Evolutionary conservation across 1,140 invertebrate species (phyloP), one percentile per base, ranked within the genome.

Genomic region (Bacillus rossius): DNA sequence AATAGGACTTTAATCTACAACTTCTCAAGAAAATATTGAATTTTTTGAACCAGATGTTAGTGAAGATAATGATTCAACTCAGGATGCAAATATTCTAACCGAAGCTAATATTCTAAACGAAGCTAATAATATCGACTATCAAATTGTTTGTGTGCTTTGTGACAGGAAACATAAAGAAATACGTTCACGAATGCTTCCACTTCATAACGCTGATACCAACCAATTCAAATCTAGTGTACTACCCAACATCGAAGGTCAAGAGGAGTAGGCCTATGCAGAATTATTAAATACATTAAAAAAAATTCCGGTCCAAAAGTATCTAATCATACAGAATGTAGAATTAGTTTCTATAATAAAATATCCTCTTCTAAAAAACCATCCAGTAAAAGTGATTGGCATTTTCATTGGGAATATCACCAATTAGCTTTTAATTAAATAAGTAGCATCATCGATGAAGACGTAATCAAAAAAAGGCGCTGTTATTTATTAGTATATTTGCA

Each of bases 351-450:
- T 55, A 43, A 64, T 55, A 61, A 61, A 57, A 55, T 50, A 55
- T 34, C 37, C 16, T 57, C 40, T 56, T 60, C 54, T 13, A 59
- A 61, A 40, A 55, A 57, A 42, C 29, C 17, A 54, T 49, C 47
- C 5, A 13, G 23, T 37, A 42, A 57, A 61, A 59, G 41, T 20
- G 10, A 8, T 47, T 67, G 62, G 61, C 62, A 65, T 60, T 22
- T 45, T 57, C 40, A 49, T 55, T 62, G 60, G 40, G 19, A 65
- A 41, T 23, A 53, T 37, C 63, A 65, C 57, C 61, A 63, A 61
- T 26, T 20, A 48, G 55, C 42, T 63, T 66, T 65, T 65, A 34
- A 63, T 49, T 61, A 66, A 61, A 59, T 64, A 13, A 60, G 56
- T 59, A 23, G 4, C 50, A 55, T 66, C 38, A 64, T 65, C 19